Conservation (phyloP, 2,797 vertebrate genomes). For the Scleropages formosus region DNA sequence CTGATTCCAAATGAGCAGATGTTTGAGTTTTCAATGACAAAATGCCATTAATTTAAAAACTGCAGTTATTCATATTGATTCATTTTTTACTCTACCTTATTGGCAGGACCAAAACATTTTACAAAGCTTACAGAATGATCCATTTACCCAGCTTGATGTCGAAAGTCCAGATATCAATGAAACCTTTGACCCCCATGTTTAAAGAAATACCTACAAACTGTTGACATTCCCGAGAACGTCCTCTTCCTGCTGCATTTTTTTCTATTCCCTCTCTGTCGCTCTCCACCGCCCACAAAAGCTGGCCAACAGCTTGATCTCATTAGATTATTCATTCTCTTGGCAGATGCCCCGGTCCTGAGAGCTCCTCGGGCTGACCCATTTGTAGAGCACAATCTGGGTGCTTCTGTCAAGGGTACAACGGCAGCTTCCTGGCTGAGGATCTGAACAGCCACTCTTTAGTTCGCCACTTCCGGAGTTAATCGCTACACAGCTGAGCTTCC, state of each 20-base stretch:
- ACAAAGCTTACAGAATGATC: neutral
- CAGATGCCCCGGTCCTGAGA: neutral
- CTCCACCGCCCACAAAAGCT: neutral
- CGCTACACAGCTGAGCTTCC: neutral
- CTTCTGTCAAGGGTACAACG: conserved; percentile 16
- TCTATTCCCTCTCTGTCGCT: conserved; percentile 1
- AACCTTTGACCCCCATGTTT: neutral
- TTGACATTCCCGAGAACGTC: neutral
- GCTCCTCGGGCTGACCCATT: neutral
- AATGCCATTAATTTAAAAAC: conserved; percentile 13
- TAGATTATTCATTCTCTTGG: neutral
- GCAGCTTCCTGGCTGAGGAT: conserved; percentile 1
- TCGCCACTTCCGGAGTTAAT: neutral
- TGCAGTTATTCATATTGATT: neutral
- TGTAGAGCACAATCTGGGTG: neutral
- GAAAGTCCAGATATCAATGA: neutral
- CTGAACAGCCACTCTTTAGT: conserved; percentile 12
- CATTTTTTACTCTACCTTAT: neutral
- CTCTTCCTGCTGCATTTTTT: neutral
- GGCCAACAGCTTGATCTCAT: conserved; percentile 6
- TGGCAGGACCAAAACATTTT: neutral
- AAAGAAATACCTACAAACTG: neutral
- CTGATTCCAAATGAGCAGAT: conserved; percentile 4
- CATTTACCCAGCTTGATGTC: neutral
- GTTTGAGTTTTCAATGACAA: no score